phyloP scores from a whole-genome alignment of 2,113 vertebrate genomes.

The Hymenochirus boettgeri region DNA sequence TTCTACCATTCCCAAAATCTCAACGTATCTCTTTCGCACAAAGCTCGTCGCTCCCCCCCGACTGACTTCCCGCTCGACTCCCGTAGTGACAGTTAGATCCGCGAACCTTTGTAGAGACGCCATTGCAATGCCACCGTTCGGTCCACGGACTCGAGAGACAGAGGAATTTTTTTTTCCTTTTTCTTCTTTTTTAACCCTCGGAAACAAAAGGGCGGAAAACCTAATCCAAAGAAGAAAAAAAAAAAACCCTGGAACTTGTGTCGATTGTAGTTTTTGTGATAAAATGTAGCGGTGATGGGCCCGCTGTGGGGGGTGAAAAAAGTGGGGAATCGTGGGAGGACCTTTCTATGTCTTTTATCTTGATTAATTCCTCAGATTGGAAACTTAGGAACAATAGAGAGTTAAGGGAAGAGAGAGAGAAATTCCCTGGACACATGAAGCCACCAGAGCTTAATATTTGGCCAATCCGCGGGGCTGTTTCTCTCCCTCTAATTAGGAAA shows the following conservation, averaged over 20 bases:
- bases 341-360: slow-evolving; percentile 88
- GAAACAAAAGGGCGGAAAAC: slow-evolving; percentile 74
- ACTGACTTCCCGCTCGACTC: slow-evolving; percentile 80
- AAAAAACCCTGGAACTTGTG: too few species aligned
- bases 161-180: slow-evolving; percentile 56
- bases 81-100: slow-evolving; percentile 98
- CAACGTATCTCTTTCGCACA: slow-evolving; percentile 99
- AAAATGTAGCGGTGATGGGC: slow-evolving; percentile 85
- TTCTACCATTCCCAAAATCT: slow-evolving; percentile 99
- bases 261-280: slow-evolving; percentile 87
- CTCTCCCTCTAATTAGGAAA: slow-evolving; percentile 89
- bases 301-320: too few species aligned
- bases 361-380: slow-evolving; percentile 92
- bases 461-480: slow-evolving; percentile 87
- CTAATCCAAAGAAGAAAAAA: slow-evolving; percentile 50
- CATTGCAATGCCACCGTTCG: slow-evolving; percentile 91
- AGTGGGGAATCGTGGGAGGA: too few species aligned
- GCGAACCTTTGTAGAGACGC: slow-evolving; percentile 98
- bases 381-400: slow-evolving; percentile 82
- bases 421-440: slow-evolving; percentile 83
- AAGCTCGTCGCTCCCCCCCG: slow-evolving; percentile 70
- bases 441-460: slow-evolving; percentile 85
- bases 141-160: slow-evolving; percentile 79
- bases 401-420: slow-evolving; percentile 62
- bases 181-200: slow-evolving; percentile 64